phyloP scores from a whole-genome alignment of 30 jellyfish, hydroid and myxozoan species.

The Phacellophora camtschatica region DNA sequence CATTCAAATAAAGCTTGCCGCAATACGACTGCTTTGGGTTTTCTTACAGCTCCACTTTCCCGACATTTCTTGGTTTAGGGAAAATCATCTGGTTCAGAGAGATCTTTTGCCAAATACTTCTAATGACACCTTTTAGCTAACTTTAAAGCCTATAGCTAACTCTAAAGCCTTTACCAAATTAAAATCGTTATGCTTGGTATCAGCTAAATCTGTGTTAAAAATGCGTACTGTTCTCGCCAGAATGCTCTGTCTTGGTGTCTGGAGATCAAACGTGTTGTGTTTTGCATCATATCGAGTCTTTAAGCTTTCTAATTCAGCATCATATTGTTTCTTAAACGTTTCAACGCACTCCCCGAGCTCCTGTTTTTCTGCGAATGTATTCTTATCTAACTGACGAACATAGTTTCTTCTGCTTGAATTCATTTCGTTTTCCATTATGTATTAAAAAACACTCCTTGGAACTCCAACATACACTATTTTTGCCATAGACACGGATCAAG shows the following conservation, averaged over 20 bases:
- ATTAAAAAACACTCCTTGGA: no score
- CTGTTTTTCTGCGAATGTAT: slow-evolving; percentile 47
- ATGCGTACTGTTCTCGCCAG: slow-evolving; percentile 51
- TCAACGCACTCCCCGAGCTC: slow-evolving; percentile 53
- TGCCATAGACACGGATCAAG: no score
- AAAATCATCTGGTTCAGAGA: slow-evolving; percentile 4
- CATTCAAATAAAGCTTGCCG: slow-evolving; percentile 35
- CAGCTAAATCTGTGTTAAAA: slow-evolving; percentile 24
- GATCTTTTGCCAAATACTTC: slow-evolving; percentile 55
- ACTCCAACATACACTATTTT: no score
- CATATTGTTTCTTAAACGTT: neutral
- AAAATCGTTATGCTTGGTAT: slow-evolving; percentile 35
- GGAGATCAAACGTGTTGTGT: slow-evolving; percentile 37
- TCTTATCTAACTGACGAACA: slow-evolving; percentile 28
- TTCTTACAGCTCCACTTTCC: slow-evolving; percentile 71
- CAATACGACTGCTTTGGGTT: slow-evolving; percentile 40
- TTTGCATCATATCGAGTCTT: slow-evolving; percentile 56
- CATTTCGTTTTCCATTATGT: slow-evolving; percentile 1
- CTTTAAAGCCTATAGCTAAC: slow-evolving; percentile 57
- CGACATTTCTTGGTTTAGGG: slow-evolving; percentile 45
- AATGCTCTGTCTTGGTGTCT: slow-evolving; percentile 51
- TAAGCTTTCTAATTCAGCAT: neutral
- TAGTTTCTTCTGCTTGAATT: slow-evolving; percentile 3
- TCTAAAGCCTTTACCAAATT: neutral
- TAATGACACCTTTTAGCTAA: slow-evolving; percentile 63